phyloP scores from a whole-genome alignment of 30 jellyfish, hydroid and myxozoan species.

The Hydractinia echinata region DNA sequence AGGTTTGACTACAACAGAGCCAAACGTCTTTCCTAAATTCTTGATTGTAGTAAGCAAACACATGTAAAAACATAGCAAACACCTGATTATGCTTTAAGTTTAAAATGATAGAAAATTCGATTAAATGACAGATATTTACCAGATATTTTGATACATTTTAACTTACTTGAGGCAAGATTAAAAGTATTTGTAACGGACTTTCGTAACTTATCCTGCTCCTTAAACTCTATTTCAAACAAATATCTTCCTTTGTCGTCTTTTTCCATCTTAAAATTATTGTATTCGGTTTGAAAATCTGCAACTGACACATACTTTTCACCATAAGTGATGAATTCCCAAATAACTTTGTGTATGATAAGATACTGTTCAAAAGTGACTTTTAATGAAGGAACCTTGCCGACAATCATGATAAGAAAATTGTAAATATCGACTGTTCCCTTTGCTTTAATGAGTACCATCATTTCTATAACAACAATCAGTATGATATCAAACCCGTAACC shows the following conservation, averaged over 20 bases:
- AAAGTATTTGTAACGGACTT: neutral
- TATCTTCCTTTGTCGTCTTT: slow-evolving; percentile 7
- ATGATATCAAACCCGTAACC: neutral
- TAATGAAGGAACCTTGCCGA: neutral
- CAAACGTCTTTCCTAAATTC: neutral
- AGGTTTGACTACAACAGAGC: no score
- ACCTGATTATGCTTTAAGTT: no score
- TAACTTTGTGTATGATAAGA: neutral
- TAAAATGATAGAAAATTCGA: neutral
- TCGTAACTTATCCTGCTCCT: neutral
- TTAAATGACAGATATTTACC: neutral
- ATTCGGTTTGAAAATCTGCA: neutral
- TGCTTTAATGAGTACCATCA: neutral
- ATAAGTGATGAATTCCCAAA: neutral
- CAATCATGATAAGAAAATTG: neutral
- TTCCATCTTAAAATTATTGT: neutral
- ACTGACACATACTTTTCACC: neutral
- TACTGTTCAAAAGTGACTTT: neutral
- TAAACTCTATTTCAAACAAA: neutral
- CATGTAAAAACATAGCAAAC: no score
- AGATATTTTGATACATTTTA: neutral
- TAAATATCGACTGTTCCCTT: neutral
- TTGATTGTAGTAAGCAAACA: neutral
- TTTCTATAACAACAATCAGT: neutral
- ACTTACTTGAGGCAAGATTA: neutral